These are phyloP conservation scores for Daptonema setosum DNA, from an alignment of 2,888 invertebrate genomes.

Conservation along the genomic window DNA sequence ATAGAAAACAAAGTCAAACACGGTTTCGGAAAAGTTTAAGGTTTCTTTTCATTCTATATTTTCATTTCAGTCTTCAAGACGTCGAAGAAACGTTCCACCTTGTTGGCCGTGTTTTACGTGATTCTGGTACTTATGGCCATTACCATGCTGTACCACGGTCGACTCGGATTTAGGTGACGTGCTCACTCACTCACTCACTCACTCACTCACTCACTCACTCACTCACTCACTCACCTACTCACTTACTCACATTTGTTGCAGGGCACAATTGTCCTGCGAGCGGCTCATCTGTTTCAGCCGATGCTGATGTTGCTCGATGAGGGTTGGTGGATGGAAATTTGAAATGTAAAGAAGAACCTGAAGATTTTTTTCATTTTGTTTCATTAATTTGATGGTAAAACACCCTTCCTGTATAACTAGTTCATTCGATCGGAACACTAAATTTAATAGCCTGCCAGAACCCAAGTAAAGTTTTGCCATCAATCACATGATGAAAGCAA, in stretches of 20 bases:
- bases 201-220: constrained; percentile 19
- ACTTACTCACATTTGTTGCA: constrained; percentile 22
- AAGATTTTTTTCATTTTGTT: no score
- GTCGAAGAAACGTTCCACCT: neutral
- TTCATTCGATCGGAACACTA: no score
- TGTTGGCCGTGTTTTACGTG: constrained; percentile 11
- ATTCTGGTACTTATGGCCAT: constrained; percentile 14
- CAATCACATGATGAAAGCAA: no score
- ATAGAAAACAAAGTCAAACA: neutral
- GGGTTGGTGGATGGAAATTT: constrained; percentile 9
- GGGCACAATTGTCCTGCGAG: constrained; percentile 14
- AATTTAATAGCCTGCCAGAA: no score
- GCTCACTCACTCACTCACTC: constrained; percentile 15
- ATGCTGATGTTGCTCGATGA: constrained; percentile 15
- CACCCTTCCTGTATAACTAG: no score
- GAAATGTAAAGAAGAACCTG: no score
- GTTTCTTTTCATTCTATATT: neutral
- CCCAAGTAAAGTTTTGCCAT: no score
- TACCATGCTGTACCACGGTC: constrained; percentile 18
- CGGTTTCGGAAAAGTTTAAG: neutral
- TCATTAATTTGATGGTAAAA: no score
- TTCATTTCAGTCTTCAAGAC: neutral
- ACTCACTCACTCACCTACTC: no score
- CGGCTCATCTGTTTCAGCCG: constrained; percentile 15
- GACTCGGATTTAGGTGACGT: constrained; percentile 1